Evolutionary conservation across 2,113 vertebrate species (phyloP).

Genomic region (Reinhardtius hippoglossoides): DNA sequence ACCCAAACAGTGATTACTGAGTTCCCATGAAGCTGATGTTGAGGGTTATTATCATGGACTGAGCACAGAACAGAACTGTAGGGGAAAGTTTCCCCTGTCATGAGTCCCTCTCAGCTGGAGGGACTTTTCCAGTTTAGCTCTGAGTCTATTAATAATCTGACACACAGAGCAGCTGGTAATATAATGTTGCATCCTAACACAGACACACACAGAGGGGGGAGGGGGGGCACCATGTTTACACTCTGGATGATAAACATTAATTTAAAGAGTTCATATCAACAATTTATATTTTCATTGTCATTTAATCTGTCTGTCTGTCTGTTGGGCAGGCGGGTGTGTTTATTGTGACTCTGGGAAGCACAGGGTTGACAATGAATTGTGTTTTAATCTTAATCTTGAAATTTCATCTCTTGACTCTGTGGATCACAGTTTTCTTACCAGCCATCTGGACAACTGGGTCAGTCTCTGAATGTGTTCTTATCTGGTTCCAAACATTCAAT

Average conservation of each 20-base stretch:
- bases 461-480: conserved; percentile 25
- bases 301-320: too few species aligned
- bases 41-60: conserved; percentile 12
- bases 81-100: conserved; percentile 18
- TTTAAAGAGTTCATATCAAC: not conserved
- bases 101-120: conserved; percentile 32
- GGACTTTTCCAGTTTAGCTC: conserved; percentile 59
- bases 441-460: conserved; percentile 5
- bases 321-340: not conserved
- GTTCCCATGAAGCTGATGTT: conserved; percentile 15
- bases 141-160: conserved; percentile 68
- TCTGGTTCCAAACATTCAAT: conserved; percentile 20
- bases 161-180: conserved; percentile 56
- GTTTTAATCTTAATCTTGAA: too few species aligned
- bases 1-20: conserved; percentile 25
- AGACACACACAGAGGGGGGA: conserved; percentile 29
- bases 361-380: too few species aligned
- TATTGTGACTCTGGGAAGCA: not conserved
- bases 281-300: not conserved
- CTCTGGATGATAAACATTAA: not conserved
- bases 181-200: conserved; percentile 27
- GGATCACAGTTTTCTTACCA: not conserved
- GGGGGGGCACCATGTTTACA: not conserved
- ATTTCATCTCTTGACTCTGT: not conserved
- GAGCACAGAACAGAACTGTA: conserved; percentile 42